phyloP scores from a whole-genome alignment of 2,113 vertebrate genomes.

The Nerophis ophidion region DNA sequence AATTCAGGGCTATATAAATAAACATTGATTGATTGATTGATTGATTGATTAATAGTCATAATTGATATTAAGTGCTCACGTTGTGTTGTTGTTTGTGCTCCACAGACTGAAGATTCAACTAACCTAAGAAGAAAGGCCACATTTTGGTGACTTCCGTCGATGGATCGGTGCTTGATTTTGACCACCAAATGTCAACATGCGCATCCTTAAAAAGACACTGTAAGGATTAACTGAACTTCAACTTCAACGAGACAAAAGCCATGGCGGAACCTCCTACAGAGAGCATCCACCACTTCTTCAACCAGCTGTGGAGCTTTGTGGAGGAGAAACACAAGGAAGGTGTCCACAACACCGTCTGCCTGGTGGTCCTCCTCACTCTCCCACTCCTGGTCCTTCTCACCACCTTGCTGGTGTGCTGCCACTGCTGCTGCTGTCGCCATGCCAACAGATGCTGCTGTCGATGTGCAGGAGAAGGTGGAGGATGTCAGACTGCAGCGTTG shows the following conservation, averaged over 20 bases:
- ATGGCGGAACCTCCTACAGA: constrained; percentile 71
- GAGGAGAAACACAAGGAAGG: constrained; percentile 81
- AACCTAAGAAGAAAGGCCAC: constrained; percentile 10
- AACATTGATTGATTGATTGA: too few species aligned
- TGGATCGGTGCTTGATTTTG: too few species aligned
- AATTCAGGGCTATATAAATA: too few species aligned
- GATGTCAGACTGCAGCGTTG: constrained; percentile 15
- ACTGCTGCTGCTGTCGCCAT: constrained; percentile 81
- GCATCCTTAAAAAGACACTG: constrained; percentile 11
- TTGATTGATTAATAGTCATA: too few species aligned
- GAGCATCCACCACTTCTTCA: constrained; percentile 77
- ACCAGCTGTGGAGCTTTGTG: constrained; percentile 74
- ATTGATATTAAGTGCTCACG: constrained; percentile 39
- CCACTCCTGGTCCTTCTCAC: constrained; percentile 77
- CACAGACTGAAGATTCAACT: constrained; percentile 47
- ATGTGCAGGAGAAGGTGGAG: constrained; percentile 22
- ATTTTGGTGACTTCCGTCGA: too few species aligned
- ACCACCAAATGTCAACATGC: neutral
- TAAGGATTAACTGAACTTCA: constrained; percentile 34
- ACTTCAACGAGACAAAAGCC: constrained; percentile 5
- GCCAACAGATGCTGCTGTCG: constrained; percentile 49
- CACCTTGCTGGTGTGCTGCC: constrained; percentile 80
- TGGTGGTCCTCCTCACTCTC: constrained; percentile 78
- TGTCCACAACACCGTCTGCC: constrained; percentile 84
- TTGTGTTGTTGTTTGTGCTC: constrained; percentile 22